Evolutionary conservation across 1,140 invertebrate genomes (phyloP), one percentile per base, ranked within the genome.

Genomic region (Plectus sambesii): DNA sequence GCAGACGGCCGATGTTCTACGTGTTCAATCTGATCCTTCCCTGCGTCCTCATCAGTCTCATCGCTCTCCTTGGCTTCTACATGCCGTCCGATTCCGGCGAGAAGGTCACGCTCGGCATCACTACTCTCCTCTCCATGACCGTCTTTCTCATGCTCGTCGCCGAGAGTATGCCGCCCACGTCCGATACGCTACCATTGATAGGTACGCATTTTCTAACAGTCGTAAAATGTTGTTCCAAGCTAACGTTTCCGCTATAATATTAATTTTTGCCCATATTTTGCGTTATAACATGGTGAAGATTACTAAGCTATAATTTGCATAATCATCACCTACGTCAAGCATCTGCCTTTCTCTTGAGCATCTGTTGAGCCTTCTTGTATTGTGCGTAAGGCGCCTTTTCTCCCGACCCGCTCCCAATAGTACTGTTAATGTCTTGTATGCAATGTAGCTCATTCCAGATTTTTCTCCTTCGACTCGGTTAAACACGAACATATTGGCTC

Each of bases 71-170:
- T 33, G 85, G 87, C 30, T 89, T 89, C 72, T 88, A 87, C 73
- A 85, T 89, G 62, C 85, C 86, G 23, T 84, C 82, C 15, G 85
- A 88, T 64, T 87, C 84, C 2, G 86, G 86, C 1, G 85, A 89
- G 69, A 88, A 88, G 70, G 68, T 74, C 3, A 69, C 72, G 5
- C 68, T 74, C 56, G 61, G 86, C 19, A 88, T 89, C 49, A 87
- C 84, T 41, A 85, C 85, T 1, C 74, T 90, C 1, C 76, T 90
- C 2, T 87, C 85, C 3, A 88, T 89, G 82, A 88, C 86, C 0
- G 86, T 90, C 6, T 89, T 89, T 69, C 74, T 90, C 2, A 89
- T 90, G 85, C 83, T 87, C 12, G 87, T 90, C 17, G 73, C 85
- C 42, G 85, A 90, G 68, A 84, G 81, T 37, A 74, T 89, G 60